Conservation (phyloP, 2,113 vertebrate species). For the Sander vitreus region DNA sequence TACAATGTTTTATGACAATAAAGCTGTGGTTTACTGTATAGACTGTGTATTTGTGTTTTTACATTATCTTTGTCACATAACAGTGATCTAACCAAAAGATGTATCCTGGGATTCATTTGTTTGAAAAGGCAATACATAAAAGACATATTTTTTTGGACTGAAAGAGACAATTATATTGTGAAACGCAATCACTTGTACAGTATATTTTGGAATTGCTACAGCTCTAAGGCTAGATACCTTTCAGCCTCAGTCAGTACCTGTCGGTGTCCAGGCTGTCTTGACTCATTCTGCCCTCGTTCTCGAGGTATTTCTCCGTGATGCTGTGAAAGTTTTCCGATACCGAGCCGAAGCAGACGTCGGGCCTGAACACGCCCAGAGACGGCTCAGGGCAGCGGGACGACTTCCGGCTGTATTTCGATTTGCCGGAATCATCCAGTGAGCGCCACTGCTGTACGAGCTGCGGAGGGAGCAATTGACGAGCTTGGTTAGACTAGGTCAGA, state of each 20-base stretch:
- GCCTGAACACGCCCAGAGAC: conserved; percentile 86
- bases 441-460: conserved; percentile 90
- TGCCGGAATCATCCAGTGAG: conserved; percentile 84
- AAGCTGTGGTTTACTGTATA: no score
- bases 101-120: no score
- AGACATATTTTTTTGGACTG: no score
- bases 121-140: no score
- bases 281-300: conserved; percentile 39
- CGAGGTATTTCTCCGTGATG: conserved; percentile 85
- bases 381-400: conserved; percentile 90
- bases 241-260: conserved; percentile 79
- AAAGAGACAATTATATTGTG: no score
- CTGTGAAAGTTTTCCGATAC: conserved; percentile 93
- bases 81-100: no score
- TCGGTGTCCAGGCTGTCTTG: conserved; percentile 75
- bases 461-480: background rate
- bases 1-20: no score
- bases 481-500: background rate
- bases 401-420: conserved; percentile 87
- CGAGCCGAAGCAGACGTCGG: conserved; percentile 91
- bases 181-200: no score
- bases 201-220: no score
- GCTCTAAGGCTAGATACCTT: no score
- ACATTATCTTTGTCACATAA: no score
- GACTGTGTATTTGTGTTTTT: no score